phyloP scores from a whole-genome alignment of 1,140 invertebrate species.

The Notospermus geniculatus region DNA sequence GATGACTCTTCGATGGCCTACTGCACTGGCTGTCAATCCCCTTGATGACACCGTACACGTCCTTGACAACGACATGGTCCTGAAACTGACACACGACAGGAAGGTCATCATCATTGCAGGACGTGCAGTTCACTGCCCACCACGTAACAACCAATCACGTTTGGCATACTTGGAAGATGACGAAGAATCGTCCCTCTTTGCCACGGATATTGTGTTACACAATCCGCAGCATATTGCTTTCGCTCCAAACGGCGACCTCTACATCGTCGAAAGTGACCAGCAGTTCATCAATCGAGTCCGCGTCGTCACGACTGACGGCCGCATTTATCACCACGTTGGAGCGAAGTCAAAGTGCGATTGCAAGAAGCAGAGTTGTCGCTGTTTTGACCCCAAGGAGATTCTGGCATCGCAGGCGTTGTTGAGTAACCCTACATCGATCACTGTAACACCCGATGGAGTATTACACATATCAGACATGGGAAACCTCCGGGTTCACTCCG shows the following conservation, averaged over 20 bases:
- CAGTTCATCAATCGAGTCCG: constrained; percentile 85
- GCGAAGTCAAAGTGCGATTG: constrained; percentile 95
- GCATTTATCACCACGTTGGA: constrained; percentile 87
- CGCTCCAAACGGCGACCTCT: constrained; percentile 87
- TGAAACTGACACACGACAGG: constrained; percentile 85
- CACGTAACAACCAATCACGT: constrained; percentile 56
- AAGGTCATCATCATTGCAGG: constrained; percentile 89
- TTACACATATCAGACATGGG: constrained; percentile 86
- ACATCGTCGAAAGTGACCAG: constrained; percentile 89
- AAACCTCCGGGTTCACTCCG: constrained; percentile 78
- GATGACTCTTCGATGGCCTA: constrained; percentile 91
- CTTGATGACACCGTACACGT: constrained; percentile 92
- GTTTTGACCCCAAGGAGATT: constrained; percentile 77
- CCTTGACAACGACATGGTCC: constrained; percentile 93
- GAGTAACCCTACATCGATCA: constrained; percentile 85
- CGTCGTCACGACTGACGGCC: constrained; percentile 87
- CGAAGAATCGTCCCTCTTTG: constrained; percentile 43
- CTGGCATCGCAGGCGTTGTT: constrained; percentile 90
- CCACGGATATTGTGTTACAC: constrained; percentile 76
- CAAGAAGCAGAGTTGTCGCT: constrained; percentile 75
- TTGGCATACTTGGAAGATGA: constrained; percentile 41
- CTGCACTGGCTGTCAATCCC: constrained; percentile 88
- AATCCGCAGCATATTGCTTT: constrained; percentile 92
- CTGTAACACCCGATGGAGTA: constrained; percentile 84
- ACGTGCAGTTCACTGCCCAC: constrained; percentile 83